Evolutionary conservation across 1,140 invertebrate species (phyloP), one percentile per base, ranked within the genome.

Genomic region (Ceratosolen fusciceps): DNA sequence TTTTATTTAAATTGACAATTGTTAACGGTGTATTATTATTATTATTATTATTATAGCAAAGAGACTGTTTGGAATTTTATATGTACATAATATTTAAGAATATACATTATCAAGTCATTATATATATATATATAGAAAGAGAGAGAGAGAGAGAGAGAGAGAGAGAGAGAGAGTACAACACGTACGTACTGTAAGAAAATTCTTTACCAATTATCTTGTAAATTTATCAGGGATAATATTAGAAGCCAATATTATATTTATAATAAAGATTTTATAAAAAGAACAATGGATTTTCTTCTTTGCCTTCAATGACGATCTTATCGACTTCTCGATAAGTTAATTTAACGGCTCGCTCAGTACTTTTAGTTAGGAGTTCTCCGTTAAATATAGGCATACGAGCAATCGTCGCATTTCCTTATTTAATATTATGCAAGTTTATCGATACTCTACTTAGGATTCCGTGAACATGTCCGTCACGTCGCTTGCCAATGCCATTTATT

Each of bases 1-100:
- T 65, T 81, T 83, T 76, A 62, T 74, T 37, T 73, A 78, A 56
- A 75, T 81, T 49, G n/a, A 56, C 73, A 24, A 72, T 77, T 37
- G 74, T 80, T 49, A 43, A 52, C 31, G 52, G 37, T 39, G 47
- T 24, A 62, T 67, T n/a, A n/a, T n/a, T n/a, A n/a, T n/a, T n/a
- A n/a, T n/a, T n/a, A n/a, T n/a, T n/a, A n/a, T n/a, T n/a, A 54
- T 52, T 73, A 67, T 9, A 79, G 67, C 58, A 43, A 79, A 56
- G 39, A 74, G 77, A 68, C 71, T 79, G 77, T 73, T 49, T 68
- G n/a, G 37, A 68, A 67, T 31, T 56, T 56, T 65, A 74, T 68
- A 56, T 79, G 24, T 65, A 16, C 14, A 79, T n/a, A 52, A 75
- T 79, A 70, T 37, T 52, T 54, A 65, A 74, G 16, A 56, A 43